A percentile compares a stretch with the other conserved stretches of the same genome.
Conservation (phyloP, 2,888 invertebrate genomes). For the Nomada fabriciana region DNA sequence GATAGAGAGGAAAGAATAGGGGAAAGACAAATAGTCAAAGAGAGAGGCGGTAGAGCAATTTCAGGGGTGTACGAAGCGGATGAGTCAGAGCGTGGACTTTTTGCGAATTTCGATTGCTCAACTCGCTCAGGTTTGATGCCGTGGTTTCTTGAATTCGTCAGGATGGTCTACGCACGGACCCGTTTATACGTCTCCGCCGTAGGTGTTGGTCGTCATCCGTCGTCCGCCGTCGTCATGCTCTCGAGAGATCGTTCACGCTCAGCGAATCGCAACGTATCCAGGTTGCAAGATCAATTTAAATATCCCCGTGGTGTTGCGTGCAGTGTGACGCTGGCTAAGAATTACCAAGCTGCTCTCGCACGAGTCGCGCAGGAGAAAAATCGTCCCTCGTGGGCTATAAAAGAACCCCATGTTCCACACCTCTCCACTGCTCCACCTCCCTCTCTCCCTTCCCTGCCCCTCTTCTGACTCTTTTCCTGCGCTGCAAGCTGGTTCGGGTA, state of each 20-base stretch:
- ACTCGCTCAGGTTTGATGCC: conserved; percentile 1
- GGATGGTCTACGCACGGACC: background rate
- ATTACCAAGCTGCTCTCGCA: conserved; percentile 36
- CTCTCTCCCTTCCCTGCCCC: conserved; percentile 15
- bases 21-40: conserved; percentile 10
- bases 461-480: conserved; percentile 62
- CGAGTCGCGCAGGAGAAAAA: conserved; percentile 57
- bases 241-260: conserved; percentile 68
- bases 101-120: conserved; percentile 40
- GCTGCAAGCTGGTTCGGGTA: conserved; percentile 69
- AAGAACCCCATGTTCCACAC: conserved; percentile 67
- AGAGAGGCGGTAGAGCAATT: conserved; percentile 40
- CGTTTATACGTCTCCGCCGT: conserved; percentile 1
- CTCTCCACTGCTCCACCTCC: conserved; percentile 28
- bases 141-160: background rate
- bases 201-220: background rate
- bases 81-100: conserved; percentile 59
- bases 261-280: conserved; percentile 73
- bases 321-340: conserved; percentile 28
- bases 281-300: conserved; percentile 76
- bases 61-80: conserved; percentile 34
- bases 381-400: conserved; percentile 71
- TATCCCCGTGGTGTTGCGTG: conserved; percentile 59
- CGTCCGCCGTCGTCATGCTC: conserved; percentile 18
- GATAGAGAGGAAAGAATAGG: conserved; percentile 5